Evolutionary conservation across 2,888 invertebrate species (phyloP).

Genomic region (Pecten maximus): DNA sequence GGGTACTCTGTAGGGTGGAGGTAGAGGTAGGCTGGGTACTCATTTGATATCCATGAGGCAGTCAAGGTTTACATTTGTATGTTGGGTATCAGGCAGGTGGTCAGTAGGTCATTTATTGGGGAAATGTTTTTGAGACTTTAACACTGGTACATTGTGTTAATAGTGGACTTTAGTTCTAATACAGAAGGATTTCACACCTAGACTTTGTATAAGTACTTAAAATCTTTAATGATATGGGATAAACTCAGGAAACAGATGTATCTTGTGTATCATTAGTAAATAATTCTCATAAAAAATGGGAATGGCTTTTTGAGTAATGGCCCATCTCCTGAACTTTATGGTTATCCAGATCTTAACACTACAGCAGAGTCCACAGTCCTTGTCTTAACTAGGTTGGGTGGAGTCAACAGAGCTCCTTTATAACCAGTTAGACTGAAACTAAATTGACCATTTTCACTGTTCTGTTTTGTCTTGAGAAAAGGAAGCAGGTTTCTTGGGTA

Average conservation of each 20-base stretch:
- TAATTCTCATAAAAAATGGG: neutral
- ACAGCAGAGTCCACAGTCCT: neutral
- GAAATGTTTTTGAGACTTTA: neutral
- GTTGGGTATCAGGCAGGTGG: neutral
- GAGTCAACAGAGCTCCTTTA: neutral
- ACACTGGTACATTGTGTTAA: neutral
- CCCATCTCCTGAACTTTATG: neutral
- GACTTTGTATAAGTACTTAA: neutral
- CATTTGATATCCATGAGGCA: no score
- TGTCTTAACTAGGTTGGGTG: neutral
- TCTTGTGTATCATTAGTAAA: neutral
- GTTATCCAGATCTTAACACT: neutral
- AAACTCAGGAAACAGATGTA: constrained; percentile 13
- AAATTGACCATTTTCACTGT: constrained; percentile 1
- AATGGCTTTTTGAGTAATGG: constrained; percentile 24
- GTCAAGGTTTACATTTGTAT: neutral
- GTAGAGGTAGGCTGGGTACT: no score
- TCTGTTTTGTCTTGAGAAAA: neutral
- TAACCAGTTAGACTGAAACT: neutral
- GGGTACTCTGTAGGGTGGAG: no score
- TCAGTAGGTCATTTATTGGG: neutral
- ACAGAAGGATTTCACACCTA: constrained; percentile 21
- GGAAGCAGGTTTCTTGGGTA: neutral
- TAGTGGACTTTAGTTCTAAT: neutral
- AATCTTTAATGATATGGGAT: neutral